Percentiles rank a stretch among this genome's conserved stretches.
These are phyloP conservation scores for Halictus rubicundus DNA, from an alignment of 1,140 invertebrate species.

Conservation along the genomic window DNA sequence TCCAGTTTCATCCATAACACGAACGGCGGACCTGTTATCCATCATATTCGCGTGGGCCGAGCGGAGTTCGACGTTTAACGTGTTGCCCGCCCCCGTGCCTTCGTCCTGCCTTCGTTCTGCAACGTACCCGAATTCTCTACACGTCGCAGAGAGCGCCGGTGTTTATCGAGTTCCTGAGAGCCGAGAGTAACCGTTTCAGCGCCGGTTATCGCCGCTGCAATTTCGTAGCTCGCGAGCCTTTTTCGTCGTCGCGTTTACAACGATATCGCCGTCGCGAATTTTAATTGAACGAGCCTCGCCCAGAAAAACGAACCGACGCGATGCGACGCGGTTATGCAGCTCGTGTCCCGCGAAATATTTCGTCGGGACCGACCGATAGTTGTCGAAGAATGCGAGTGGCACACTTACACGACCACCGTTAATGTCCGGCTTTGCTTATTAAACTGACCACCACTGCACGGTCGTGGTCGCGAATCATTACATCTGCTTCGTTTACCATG, in stretches of 20 bases:
- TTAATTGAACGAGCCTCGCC: not conserved
- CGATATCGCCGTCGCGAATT: not conserved
- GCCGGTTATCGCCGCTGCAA: not conserved
- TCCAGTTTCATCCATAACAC: constrained; percentile 31
- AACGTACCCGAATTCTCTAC: too few species aligned
- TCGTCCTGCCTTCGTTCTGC: not conserved
- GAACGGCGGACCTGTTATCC: not conserved
- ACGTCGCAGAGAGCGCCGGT: not conserved
- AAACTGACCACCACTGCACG: too few species aligned
- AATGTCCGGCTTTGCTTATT: too few species aligned
- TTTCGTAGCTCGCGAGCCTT: not conserved
- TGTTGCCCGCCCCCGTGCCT: not conserved
- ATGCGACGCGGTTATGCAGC: too few species aligned
- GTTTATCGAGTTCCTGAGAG: constrained; percentile 1
- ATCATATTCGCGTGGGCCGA: not conserved
- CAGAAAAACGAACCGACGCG: too few species aligned
- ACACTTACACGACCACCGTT: too few species aligned
- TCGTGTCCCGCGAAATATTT: too few species aligned
- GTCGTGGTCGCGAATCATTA: too few species aligned
- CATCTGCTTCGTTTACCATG: too few species aligned
- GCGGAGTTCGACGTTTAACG: not conserved
- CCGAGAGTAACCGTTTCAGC: not conserved
- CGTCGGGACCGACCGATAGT: too few species aligned
- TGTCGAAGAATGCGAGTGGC: too few species aligned
- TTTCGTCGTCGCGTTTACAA: not conserved